These are phyloP conservation scores for Pelmatolapia mariae DNA, from an alignment of 2,113 vertebrate species.

Conservation along the genomic window DNA sequence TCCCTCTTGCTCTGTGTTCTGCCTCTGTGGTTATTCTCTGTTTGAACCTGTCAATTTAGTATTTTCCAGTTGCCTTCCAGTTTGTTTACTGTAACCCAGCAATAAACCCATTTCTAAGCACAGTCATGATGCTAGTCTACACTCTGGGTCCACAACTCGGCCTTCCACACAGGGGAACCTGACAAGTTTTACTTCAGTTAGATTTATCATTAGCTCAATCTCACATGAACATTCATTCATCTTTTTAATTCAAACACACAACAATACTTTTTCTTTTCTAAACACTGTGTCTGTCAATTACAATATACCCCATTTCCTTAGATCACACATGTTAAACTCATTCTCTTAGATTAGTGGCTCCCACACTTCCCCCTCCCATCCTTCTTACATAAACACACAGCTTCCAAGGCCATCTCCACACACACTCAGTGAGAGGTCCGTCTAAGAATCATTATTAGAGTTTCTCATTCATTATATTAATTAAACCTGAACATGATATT, in stretches of 20 bases:
- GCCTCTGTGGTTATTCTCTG: background rate
- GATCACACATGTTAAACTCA: background rate
- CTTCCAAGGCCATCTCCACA: background rate
- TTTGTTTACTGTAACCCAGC: background rate
- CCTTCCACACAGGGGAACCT: rapidly evolving
- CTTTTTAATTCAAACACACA: background rate
- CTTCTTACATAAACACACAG: background rate
- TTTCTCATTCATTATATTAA: background rate
- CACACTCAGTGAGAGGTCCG: background rate
- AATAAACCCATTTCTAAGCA: background rate
- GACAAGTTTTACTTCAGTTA: background rate
- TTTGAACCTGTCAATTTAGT: background rate
- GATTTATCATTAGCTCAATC: background rate
- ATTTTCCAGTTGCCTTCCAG: background rate
- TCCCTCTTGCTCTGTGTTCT: background rate
- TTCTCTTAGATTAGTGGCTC: background rate
- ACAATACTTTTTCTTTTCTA: background rate
- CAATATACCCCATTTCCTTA: background rate
- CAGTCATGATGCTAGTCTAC: background rate
- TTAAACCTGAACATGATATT: background rate
- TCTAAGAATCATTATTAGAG: background rate
- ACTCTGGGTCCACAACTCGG: background rate
- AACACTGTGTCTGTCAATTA: background rate
- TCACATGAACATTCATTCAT: background rate
- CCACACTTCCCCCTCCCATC: background rate